These are phyloP conservation scores for Pavo muticus DNA, from an alignment of 2,113 vertebrate species.

Conservation along the genomic window DNA sequence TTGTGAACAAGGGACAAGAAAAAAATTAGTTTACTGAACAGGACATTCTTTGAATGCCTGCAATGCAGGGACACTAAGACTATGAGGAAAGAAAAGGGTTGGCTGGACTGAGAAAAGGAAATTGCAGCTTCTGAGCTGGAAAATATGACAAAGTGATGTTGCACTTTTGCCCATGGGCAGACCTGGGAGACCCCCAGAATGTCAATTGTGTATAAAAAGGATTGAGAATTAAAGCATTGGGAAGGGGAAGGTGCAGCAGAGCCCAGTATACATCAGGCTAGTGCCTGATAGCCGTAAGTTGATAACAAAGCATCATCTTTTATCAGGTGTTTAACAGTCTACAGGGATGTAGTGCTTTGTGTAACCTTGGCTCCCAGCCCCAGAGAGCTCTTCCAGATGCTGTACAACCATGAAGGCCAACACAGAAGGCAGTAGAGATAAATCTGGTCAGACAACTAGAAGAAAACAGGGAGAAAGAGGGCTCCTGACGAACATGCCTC, in stretches of 20 bases:
- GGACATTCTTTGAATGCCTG: constrained; percentile 27
- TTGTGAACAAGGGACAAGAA: constrained; percentile 9
- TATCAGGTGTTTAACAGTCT: not conserved
- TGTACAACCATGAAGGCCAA: not conserved
- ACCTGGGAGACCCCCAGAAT: not conserved
- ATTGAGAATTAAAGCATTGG: not conserved
- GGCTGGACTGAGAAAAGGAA: not conserved
- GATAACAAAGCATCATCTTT: not conserved
- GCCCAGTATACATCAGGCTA: not conserved
- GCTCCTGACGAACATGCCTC: not conserved
- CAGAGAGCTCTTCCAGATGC: constrained; percentile 8
- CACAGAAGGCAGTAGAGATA: not conserved
- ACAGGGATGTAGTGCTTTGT: not conserved
- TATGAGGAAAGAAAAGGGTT: not conserved
- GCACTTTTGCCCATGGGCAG: not conserved
- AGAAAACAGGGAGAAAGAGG: not conserved
- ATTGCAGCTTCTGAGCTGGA: not conserved
- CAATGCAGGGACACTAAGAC: not conserved
- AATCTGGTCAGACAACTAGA: not conserved
- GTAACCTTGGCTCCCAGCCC: not conserved
- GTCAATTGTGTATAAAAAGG: not conserved
- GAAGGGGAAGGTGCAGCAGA: not conserved
- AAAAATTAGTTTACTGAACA: not conserved
- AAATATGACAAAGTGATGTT: not conserved
- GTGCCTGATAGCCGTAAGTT: not conserved